A percentile compares a stretch with the other conserved stretches of the same genome.
phyloP scores from a whole-genome alignment of 2,797 vertebrate species.

The Lepus oiostolus region DNA sequence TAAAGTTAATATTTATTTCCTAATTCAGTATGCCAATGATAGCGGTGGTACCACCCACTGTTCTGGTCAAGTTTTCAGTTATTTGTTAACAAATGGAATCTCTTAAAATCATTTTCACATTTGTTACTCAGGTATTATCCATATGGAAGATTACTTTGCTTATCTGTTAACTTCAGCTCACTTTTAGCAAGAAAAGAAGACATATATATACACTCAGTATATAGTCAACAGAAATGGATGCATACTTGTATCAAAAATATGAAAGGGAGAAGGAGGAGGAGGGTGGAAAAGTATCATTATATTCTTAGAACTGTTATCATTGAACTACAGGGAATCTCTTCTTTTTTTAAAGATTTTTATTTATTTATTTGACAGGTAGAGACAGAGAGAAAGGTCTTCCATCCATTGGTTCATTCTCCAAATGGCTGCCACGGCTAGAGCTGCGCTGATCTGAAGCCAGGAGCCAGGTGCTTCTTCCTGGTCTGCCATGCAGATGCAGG shows the following conservation, averaged over 20 bases:
- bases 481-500: no score
- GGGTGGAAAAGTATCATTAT: no score
- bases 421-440: no score
- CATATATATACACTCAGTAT: not conserved
- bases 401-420: no score
- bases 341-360: no score
- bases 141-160: not conserved
- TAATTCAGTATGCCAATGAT: not conserved
- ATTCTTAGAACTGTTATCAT: no score
- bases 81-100: not conserved
- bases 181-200: not conserved
- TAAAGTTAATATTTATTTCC: not conserved
- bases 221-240: not conserved
- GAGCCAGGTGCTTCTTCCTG: no score
- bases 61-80: not conserved
- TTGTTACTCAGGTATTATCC: not conserved
- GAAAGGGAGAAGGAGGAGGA: no score
- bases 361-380: no score
- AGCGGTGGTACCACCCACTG: not conserved
- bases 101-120: not conserved
- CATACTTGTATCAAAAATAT: not conserved
- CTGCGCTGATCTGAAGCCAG: no score
- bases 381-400: no score
- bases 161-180: not conserved
- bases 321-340: no score